Base-by-base conservation (phyloP, 2,888 invertebrate species). In the Leptura quadrifasciata region DNA sequence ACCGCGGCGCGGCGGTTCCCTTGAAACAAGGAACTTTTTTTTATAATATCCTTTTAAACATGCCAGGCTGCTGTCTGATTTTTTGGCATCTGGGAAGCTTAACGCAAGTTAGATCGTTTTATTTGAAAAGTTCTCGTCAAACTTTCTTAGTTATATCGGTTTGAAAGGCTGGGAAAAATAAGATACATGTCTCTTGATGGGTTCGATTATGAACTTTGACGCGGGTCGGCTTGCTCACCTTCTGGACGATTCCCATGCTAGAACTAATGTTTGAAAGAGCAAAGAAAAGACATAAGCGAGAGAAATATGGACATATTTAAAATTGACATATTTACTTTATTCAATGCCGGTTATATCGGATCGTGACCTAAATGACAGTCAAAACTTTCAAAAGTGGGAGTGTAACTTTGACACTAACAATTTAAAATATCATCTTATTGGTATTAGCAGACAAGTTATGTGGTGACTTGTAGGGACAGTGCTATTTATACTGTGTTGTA, bases 171-270 rank as follows among this genome's bases (percentile, higher is more conserved):
- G 47, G 47, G 47, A 47, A 47, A 47, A 47, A 47, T 47, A 47
- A n/a, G n/a, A 47, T 47, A 47, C 47, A 47, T 15, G 47, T 47
- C n/a, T 47, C 6, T 0, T 47, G 47, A n/a, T n/a, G n/a, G 47
- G n/a, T n/a, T 47, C 47, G n/a, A 47, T 47, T n/a, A 47, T 47
- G 47, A 47, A 47, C 47, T 47, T 47, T 47, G 47, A 47, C n/a
- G 47, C 47, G 47, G 39, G 39, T 39, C 0, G 39, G n/a, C 47
- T 0, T n/a, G 47, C 6, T n/a, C 15, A 47, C 12, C 47, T 47
- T n/a, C 47, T n/a, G 47, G 47, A 5, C n/a, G 47, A 47, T 47
- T 47, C n/a, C 47, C 47, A 47, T 47, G n/a, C 39, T 39, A 12
- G 12, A 10, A 47, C n/a, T 15, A 47, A 47, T n/a, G 47, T 15